phyloP scores from a whole-genome alignment of 2,888 invertebrate species.

The Lasioglossum vierecki region DNA sequence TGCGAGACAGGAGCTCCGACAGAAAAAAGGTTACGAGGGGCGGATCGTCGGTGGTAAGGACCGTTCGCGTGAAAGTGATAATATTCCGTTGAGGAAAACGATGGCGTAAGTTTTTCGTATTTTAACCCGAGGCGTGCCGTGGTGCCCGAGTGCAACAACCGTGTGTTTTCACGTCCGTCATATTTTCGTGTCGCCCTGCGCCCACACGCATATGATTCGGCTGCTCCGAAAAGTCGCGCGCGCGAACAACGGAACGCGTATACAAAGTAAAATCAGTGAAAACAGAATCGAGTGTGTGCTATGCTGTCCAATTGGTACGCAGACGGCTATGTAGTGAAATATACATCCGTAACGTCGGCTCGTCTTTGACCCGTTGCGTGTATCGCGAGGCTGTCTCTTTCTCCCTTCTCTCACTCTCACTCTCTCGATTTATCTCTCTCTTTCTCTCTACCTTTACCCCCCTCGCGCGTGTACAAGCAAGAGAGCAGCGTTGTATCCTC shows the following conservation, averaged over 20 bases:
- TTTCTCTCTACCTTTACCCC: background rate
- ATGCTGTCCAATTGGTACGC: conserved; percentile 46
- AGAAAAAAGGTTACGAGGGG: conserved; percentile 63
- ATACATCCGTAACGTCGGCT: conserved; percentile 36
- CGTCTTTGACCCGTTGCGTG: conserved; percentile 19
- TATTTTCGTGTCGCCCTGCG: background rate
- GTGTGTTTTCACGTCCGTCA: conserved; percentile 31
- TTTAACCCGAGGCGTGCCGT: conserved; percentile 25
- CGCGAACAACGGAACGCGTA: conserved; percentile 48
- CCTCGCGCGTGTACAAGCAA: conserved; percentile 1
- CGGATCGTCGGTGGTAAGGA: conserved; percentile 66
- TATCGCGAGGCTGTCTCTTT: background rate
- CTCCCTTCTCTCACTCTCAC: background rate
- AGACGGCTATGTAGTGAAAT: conserved; percentile 39
- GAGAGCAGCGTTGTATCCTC: background rate
- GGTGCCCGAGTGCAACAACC: conserved; percentile 32
- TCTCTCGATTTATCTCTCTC: background rate
- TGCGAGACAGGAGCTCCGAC: conserved; percentile 8
- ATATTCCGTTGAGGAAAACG: conserved; percentile 57
- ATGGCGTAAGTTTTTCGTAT: conserved; percentile 66
- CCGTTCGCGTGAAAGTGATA: conserved; percentile 66
- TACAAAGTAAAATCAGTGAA: conserved; percentile 54
- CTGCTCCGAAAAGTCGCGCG: conserved; percentile 49
- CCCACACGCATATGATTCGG: conserved; percentile 40
- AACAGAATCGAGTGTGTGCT: conserved; percentile 51